Base-by-base conservation (phyloP, 2,113 vertebrate species). In the Sylvietta virens region DNA sequence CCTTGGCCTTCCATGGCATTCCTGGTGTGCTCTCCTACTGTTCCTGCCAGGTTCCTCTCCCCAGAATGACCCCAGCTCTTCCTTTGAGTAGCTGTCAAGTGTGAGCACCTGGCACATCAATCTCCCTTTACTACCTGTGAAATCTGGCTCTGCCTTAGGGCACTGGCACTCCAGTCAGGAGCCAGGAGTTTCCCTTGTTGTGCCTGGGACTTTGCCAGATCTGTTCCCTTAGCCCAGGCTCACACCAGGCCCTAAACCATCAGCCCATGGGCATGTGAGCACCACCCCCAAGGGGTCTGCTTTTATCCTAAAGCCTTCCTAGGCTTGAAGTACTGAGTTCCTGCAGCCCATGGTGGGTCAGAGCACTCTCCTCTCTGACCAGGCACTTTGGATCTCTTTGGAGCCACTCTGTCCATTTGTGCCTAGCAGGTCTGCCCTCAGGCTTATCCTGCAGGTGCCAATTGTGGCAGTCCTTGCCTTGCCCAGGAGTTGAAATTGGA, bases 401-500 rank as follows among this genome's bases (percentile, higher is more conserved):
- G 21, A 56, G 31, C 19, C 8, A 26, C 40, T 39, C 11, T 39
- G 42, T 40, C 65, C 30, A 30, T 62, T 80, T 48, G 57, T 50
- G 60, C 15, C 18, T 1, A 2, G 26, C 4, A 20, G 17, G 14
- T 21, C 35, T 84, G 50, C 26, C 35, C 6, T 9, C 26, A 10
- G 33, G 18, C 28, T 79, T 30, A 13, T 54, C 31, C 33, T 64
- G 21, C 30, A 56, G 21, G 11, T 64, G 31, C 17, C 0, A 1
- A 40, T 2, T 1, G 0, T 37, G 50, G 22, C 24, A 65, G 0
- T 31, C 3, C 15, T 58, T 88, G 51, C 13, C 11, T 51, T 39
- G 16, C 24, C 9, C 10, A 58, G 44, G 22, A 54, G 21, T 31
- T 0, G 1, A 3, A 70, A 61, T 40, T 47, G 48, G 1, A 54